Conservation (phyloP, 2,113 vertebrate genomes). For the Phyllostomus hastatus region DNA sequence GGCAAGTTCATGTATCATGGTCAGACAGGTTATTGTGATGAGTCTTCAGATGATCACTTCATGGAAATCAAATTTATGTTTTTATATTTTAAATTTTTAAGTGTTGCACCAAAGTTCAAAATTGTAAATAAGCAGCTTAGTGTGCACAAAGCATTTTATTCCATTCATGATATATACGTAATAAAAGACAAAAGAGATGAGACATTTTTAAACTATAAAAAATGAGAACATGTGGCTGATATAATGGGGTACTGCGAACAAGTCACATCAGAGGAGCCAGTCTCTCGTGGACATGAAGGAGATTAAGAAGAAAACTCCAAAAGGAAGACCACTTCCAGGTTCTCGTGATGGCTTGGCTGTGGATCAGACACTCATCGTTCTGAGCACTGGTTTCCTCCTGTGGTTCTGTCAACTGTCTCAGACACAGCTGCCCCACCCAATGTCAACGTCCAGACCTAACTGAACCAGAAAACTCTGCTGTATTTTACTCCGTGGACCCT, state of each 20-base stretch:
- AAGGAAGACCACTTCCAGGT: background rate
- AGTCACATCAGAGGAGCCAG: background rate
- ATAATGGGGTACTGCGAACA: background rate
- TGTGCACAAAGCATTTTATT: background rate
- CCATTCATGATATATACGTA: background rate
- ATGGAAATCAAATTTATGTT: conserved; percentile 69
- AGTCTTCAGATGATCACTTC: conserved; percentile 54
- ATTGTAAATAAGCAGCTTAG: background rate
- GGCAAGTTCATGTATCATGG: conserved; percentile 34
- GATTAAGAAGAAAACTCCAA: background rate
- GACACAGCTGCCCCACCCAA: background rate
- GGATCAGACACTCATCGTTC: background rate
- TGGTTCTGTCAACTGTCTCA: background rate
- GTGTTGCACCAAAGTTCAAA: background rate
- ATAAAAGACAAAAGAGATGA: background rate
- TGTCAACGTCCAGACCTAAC: background rate
- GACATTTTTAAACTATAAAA: background rate
- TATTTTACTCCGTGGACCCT: background rate
- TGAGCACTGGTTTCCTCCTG: background rate
- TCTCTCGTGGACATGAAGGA: background rate
- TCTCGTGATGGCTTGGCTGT: background rate
- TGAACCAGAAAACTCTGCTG: background rate
- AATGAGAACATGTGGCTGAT: background rate
- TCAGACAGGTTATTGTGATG: conserved; percentile 53
- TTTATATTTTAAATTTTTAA: background rate